Evolutionary conservation across 2,888 invertebrate genomes (phyloP).

Genomic region (Octonoba sinensis): DNA sequence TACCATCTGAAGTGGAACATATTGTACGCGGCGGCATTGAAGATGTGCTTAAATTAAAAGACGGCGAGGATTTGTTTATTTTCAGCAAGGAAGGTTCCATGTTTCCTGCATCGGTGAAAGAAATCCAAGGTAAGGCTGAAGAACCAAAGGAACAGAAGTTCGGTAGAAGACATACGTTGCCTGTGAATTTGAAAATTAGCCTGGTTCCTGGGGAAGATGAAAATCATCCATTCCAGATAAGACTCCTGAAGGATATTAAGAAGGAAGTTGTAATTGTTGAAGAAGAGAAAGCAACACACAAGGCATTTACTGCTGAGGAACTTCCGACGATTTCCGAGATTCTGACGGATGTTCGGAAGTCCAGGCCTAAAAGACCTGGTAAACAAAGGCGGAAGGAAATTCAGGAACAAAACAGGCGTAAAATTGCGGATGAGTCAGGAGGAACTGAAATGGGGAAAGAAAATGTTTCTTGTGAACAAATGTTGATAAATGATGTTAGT

Average conservation of each 20-base stretch:
- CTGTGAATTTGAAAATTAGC: conserved; percentile 30
- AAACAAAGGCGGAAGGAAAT: neutral
- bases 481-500: neutral
- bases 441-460: too few relatives aligned
- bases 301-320: neutral
- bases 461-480: neutral
- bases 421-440: too few relatives aligned
- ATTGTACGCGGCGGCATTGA: conserved; percentile 60
- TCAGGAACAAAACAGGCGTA: neutral
- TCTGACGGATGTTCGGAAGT: conserved; percentile 38
- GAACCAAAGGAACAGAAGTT: neutral
- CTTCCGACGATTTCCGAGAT: conserved; percentile 11
- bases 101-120: conserved; percentile 47
- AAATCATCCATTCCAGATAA: neutral
- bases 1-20: conserved; percentile 61
- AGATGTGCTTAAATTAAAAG: conserved; percentile 40
- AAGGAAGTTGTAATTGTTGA: neutral
- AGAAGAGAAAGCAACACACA: neutral
- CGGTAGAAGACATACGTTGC: conserved; percentile 46
- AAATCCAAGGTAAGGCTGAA: conserved; percentile 22
- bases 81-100: conserved; percentile 45
- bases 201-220: conserved; percentile 10
- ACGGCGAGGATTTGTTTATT: conserved; percentile 56
- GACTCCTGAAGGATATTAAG: conserved; percentile 40
- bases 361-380: conserved; percentile 47